phyloP scores from a whole-genome alignment of 2,113 vertebrate genomes.

The Odontesthes bonariensis region DNA sequence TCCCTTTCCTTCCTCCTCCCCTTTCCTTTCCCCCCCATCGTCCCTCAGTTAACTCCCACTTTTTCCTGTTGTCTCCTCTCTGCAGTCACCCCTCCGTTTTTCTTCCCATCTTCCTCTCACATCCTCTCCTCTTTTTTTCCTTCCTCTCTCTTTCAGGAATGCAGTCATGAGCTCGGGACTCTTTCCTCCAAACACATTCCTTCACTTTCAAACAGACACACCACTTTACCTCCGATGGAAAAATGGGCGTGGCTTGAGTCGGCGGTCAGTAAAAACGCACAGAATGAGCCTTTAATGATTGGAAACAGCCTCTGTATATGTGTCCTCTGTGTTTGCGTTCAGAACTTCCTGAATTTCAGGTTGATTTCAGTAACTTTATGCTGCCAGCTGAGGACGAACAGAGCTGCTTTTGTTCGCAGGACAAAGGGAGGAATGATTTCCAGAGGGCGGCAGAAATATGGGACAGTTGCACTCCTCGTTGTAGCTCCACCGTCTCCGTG shows the following conservation, averaged over 20 bases:
- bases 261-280: background rate
- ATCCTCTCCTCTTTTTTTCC: background rate
- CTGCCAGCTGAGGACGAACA: constrained; percentile 26
- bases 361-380: constrained; percentile 31
- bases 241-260: constrained; percentile 2
- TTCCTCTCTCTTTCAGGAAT: constrained; percentile 35
- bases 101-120: background rate
- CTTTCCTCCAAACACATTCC: constrained; percentile 25
- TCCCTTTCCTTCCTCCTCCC: background rate
- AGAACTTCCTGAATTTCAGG: constrained; percentile 11
- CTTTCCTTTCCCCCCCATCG: background rate
- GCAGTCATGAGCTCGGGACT: constrained; percentile 46
- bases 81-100: background rate
- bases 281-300: constrained; percentile 4
- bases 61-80: background rate
- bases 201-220: constrained; percentile 14
- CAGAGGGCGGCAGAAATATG: background rate
- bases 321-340: constrained; percentile 3
- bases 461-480: background rate
- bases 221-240: constrained; percentile 21
- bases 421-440: constrained; percentile 11
- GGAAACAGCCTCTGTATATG: background rate
- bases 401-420: constrained; percentile 43
- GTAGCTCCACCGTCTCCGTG: background rate
- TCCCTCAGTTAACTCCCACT: too few relatives aligned